Percentiles rank a stretch among this genome's conserved stretches.
These are phyloP conservation scores for Rhynchomys soricoides DNA, from an alignment of 2,113 vertebrate genomes.

Conservation along the genomic window DNA sequence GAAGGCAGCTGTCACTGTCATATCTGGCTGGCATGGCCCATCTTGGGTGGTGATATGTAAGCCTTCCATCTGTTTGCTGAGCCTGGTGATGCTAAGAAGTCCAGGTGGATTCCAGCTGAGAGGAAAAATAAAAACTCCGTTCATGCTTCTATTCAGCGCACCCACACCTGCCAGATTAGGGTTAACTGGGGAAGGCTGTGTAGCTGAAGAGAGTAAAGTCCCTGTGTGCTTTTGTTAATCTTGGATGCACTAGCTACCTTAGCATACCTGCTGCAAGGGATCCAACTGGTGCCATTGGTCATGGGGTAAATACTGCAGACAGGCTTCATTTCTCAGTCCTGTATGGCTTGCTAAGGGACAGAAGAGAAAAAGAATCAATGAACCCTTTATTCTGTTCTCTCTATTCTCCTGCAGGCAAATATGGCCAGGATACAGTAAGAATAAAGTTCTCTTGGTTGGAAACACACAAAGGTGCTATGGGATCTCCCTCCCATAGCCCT, in stretches of 20 bases:
- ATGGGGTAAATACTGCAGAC: background rate
- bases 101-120: background rate
- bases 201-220: background rate
- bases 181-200: background rate
- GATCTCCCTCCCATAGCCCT: background rate
- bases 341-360: background rate
- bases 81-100: background rate
- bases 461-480: background rate
- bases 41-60: background rate
- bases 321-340: background rate
- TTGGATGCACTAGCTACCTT: background rate
- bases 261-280: background rate
- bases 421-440: background rate
- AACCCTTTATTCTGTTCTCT: background rate
- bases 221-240: background rate
- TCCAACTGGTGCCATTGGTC: background rate
- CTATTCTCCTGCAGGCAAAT: background rate
- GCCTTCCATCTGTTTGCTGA: background rate
- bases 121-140: background rate
- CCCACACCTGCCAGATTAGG: background rate
- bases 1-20: background rate
- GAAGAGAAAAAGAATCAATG: constrained; percentile 38
- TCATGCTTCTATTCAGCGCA: background rate
- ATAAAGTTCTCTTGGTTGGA: background rate
- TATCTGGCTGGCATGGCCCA: background rate